Evolutionary conservation across 92 coral and sea anemone genomes (phyloP).

Genomic region (Porites evermanni): DNA sequence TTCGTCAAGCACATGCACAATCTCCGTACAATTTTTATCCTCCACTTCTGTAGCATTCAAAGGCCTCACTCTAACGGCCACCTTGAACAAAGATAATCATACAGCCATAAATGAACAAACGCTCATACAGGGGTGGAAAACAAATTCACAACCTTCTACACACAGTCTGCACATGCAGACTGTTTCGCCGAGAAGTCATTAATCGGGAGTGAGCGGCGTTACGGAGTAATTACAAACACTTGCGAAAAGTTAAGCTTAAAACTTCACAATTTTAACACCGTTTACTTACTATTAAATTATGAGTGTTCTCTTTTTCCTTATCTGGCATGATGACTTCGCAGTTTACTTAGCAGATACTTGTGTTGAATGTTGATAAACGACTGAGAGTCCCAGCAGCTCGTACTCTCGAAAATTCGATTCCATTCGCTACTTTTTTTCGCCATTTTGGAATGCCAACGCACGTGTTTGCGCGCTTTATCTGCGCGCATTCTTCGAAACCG

Average conservation of each 20-base stretch:
- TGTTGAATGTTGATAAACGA: neutral
- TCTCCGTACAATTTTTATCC: slow-evolving; percentile 59
- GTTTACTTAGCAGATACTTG: slow-evolving; percentile 33
- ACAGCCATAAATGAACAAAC: neutral
- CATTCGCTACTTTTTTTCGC: neutral
- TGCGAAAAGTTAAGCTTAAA: neutral
- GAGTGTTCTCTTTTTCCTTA: slow-evolving; percentile 58
- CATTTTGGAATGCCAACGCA: slow-evolving; percentile 15
- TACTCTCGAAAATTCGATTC: neutral
- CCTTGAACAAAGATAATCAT: slow-evolving; percentile 33
- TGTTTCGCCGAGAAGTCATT: too few species aligned
- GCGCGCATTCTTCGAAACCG: neutral
- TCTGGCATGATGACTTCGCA: slow-evolving; percentile 68
- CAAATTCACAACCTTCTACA: neutral
- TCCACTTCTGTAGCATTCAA: slow-evolving; percentile 66
- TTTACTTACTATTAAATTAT: slow-evolving; percentile 68
- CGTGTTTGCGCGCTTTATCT: neutral
- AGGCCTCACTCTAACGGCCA: slow-evolving; percentile 79
- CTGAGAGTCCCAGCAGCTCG: slow-evolving; percentile 2
- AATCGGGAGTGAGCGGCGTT: too few species aligned
- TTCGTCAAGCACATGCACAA: slow-evolving; percentile 71
- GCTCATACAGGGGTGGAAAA: neutral
- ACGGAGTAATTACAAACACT: too few species aligned
- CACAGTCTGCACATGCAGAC: too few species aligned
- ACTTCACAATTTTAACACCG: neutral